Evolutionary conservation across 2,113 vertebrate species (phyloP).

Genomic region (Sapajus apella): DNA sequence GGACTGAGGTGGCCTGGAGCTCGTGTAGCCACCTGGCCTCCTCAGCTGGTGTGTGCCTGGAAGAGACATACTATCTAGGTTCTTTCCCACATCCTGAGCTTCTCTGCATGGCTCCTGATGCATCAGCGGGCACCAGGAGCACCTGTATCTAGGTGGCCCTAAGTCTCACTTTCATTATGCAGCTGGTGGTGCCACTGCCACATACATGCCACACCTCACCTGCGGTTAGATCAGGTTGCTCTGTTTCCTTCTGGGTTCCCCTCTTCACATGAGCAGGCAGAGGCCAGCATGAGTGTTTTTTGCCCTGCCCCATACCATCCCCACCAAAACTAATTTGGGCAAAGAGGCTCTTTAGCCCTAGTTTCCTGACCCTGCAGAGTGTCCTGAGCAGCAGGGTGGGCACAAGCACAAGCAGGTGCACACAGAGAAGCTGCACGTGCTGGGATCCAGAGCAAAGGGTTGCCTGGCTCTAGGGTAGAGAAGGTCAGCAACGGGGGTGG

Average conservation of each 20-base stretch:
- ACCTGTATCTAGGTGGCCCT: background rate
- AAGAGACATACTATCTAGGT: background rate
- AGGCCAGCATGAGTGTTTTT: background rate
- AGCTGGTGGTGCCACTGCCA: background rate
- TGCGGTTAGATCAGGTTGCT: background rate
- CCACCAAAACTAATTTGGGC: background rate
- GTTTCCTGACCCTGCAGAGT: background rate
- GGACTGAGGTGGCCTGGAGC: background rate
- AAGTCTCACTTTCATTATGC: background rate
- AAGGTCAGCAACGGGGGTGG: background rate
- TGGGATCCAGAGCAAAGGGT: background rate
- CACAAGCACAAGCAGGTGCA: background rate
- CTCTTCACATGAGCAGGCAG: background rate
- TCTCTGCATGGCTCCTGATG: background rate
- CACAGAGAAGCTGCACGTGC: background rate
- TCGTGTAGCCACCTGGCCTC: accelerated
- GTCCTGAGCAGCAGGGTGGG: background rate
- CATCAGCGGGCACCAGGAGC: background rate
- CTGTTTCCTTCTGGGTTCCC: background rate
- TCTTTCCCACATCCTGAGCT: background rate
- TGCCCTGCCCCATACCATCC: background rate
- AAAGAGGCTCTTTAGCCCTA: background rate
- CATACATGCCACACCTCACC: background rate
- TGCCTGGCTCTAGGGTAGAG: background rate
- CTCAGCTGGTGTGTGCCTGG: accelerated